Percentiles rank a stretch among this genome's conserved stretches.
phyloP scores from a whole-genome alignment of 2,888 invertebrate species.

The Gortyna flavago region DNA sequence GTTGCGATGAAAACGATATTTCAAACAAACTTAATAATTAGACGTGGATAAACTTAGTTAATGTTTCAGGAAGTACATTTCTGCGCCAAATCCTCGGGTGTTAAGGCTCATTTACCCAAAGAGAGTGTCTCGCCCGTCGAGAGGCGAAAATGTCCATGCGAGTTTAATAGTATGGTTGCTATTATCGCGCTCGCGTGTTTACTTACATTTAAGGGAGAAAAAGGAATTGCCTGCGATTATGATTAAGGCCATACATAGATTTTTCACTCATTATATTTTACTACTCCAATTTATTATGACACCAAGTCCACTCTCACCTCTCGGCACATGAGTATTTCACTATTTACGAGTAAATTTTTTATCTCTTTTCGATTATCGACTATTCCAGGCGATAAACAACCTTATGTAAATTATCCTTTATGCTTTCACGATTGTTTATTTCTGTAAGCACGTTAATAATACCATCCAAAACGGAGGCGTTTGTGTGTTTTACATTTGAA shows the following conservation, averaged over 20 bases:
- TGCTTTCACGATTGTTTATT: conserved; percentile 25
- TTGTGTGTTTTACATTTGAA: conserved; percentile 31
- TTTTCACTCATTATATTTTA: no score
- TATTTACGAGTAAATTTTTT: background rate
- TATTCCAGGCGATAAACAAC: background rate
- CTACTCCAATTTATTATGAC: background rate
- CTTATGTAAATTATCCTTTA: background rate
- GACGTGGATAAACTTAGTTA: conserved; percentile 58
- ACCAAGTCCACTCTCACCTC: background rate
- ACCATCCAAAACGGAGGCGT: conserved; percentile 4
- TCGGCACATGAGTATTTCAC: background rate
- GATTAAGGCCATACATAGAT: no score
- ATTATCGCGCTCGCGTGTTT: background rate
- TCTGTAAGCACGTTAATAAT: conserved; percentile 25
- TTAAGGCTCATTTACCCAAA: conserved; percentile 13
- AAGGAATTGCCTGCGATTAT: background rate
- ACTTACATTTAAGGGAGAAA: background rate
- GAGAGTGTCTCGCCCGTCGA: background rate
- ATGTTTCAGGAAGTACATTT: conserved; percentile 54
- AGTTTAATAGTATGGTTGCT: background rate
- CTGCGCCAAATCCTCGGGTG: conserved; percentile 43
- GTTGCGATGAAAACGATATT: conserved; percentile 67
- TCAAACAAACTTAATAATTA: conserved; percentile 68
- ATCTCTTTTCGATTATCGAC: background rate
- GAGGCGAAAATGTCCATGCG: background rate